Conservation (phyloP, 2,113 vertebrate genomes). For the Phoenicopterus ruber region DNA sequence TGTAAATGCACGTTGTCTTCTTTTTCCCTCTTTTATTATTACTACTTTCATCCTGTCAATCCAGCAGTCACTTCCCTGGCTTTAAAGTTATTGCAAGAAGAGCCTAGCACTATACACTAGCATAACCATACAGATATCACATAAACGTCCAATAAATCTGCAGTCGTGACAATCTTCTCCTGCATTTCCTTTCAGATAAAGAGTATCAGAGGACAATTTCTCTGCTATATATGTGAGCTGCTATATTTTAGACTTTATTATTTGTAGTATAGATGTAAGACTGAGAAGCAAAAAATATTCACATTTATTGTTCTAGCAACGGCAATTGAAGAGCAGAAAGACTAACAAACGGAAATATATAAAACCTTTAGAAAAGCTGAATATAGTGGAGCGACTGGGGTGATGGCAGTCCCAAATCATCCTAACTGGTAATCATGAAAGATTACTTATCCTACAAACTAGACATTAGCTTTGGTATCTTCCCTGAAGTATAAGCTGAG, state of each 20-base stretch:
- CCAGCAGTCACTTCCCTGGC: background rate
- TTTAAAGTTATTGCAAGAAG: conserved; percentile 52
- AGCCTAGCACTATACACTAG: conserved; percentile 3
- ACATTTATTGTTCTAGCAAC: conserved; percentile 47
- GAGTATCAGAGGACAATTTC: conserved; percentile 10
- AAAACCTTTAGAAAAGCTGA: conserved; percentile 31
- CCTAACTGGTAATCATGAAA: conserved; percentile 46
- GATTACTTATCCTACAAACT: conserved; percentile 48
- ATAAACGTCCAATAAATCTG: conserved; percentile 33
- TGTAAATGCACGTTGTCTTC: background rate
- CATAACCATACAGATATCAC: conserved; percentile 36
- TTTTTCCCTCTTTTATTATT: conserved; percentile 34
- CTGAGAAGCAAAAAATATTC: conserved; percentile 31
- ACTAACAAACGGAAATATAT: conserved; percentile 26
- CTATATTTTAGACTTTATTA: conserved; percentile 41
- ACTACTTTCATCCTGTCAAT: conserved; percentile 33
- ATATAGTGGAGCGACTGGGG: background rate
- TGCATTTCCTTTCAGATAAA: conserved; percentile 19
- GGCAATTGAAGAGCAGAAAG: conserved; percentile 9
- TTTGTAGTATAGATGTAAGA: conserved; percentile 19
- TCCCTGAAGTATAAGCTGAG: conserved; percentile 52
- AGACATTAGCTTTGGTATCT: conserved; percentile 50
- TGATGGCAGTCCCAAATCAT: conserved; percentile 31
- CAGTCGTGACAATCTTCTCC: conserved; percentile 16
- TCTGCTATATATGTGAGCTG: background rate